Evolutionary conservation across 35 echinoderm and acorn worm species (phyloP).

Genomic region (Apostichopus japonicus): DNA sequence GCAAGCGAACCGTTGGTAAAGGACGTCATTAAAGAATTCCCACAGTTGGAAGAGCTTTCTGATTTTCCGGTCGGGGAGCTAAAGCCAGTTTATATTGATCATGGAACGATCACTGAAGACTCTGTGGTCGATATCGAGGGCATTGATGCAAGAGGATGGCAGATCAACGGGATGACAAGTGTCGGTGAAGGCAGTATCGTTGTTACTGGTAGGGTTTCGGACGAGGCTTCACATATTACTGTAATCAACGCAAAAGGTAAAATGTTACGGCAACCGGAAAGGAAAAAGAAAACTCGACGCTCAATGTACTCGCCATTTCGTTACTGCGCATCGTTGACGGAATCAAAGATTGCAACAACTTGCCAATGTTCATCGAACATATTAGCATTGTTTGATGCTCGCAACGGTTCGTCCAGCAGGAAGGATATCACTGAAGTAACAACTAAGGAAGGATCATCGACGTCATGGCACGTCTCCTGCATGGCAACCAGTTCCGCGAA

Average conservation of each 20-base stretch:
- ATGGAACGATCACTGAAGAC: background rate
- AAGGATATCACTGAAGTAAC: background rate
- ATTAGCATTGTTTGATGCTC: background rate
- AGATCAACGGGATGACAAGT: background rate
- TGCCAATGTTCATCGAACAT: background rate
- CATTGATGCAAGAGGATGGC: background rate
- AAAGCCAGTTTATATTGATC: background rate
- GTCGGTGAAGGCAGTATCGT: constrained; percentile 12
- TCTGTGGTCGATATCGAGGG: background rate
- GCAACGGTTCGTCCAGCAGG: background rate
- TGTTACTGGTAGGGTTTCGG: background rate
- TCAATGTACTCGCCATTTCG: background rate
- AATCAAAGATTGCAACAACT: background rate
- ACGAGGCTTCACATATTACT: constrained; percentile 20
- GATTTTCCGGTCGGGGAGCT: background rate
- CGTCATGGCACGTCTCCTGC: background rate
- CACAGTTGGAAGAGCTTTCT: background rate
- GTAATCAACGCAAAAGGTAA: constrained; percentile 1
- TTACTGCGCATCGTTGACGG: background rate
- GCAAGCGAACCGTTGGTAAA: background rate
- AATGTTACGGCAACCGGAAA: background rate
- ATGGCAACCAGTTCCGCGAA: background rate
- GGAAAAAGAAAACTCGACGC: background rate
- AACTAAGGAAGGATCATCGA: background rate
- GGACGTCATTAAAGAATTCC: constrained; percentile 21